Evolutionary conservation across 53 echinoderm and acorn worm genomes (phyloP), one percentile per base, ranked within the genome.

Genomic region (Antedon mediterranea): DNA sequence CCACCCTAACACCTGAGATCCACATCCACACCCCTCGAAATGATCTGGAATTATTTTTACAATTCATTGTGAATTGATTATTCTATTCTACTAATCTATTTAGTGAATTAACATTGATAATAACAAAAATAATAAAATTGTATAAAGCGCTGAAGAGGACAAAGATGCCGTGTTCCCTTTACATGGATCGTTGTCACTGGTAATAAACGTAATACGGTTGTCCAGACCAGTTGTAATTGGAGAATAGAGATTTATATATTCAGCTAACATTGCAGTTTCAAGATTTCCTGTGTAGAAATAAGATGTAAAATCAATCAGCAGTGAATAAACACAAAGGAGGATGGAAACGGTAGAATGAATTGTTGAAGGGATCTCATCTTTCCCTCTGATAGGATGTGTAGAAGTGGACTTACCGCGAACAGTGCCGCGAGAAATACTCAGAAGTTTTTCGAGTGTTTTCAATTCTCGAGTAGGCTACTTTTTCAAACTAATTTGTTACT

Each of bases 211-310:
- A 15, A 93, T 83, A 14, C 93, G 80, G 7, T 86, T 81, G 43
- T 93, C 85, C 0, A 93, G 73, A 4, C 88, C 88, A 0, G 84
- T 78, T 18, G 88, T 85, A 26, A 90, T 71, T 1, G 93, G 93
- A 34, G 88, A 43, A 6, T 81, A 74, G 0, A 74, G 37, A 28
- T 78, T 33, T 33, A 90, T 84, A 44, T 90, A 90, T 34, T 87
- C 86, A 29, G 80, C 83, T 23, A 90, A 75, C 7, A 88, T 84
- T 23, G 82, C 76, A 0, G 88, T 75, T 73, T 93, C 93, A 43
- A 93, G 44, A 27, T 85, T 78, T 30, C 93, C 93, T 93, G 80
- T 7, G 30, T 23, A 14, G 30, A 72, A n/a, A n/a, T n/a, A n/a
- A n/a, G n/a, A 43, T 30, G 9, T 43, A 34, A 30, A 34, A 28